Evolutionary conservation across 2,797 vertebrate genomes (phyloP), one percentile per base, ranked within the genome.

Genomic region (Sebastes dallii): DNA sequence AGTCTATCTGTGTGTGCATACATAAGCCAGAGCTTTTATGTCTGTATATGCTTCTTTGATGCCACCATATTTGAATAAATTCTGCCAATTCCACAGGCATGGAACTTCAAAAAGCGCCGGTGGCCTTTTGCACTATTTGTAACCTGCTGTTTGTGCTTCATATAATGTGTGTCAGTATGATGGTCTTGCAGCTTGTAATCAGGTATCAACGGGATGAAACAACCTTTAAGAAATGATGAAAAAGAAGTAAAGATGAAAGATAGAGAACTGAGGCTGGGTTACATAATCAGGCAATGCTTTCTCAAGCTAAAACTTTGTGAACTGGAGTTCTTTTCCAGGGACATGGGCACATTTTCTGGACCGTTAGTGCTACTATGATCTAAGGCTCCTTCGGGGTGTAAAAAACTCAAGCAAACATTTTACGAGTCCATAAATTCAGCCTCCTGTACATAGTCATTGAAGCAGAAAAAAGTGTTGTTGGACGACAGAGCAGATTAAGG

Each of bases 351-450:
- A 86, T 84, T 88, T 77, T 87, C 75, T 77, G 64, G 60, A 78
- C 59, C 3, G 11, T 61, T 62, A n/a, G 46, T 12, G 2, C n/a
- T n/a, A 3, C 64, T 32, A n/a, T 78, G 80, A 87, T 82, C 69
- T 64, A 77, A 85, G 70, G 66, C 84, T 77, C 72, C 75, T 83
- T 72, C 1, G 16, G 74, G 59, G 77, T 77, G 76, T 59, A 73
- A 82, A 54, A 80, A 75, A 50, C 69, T 78, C 67, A 66, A 82
- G 62, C 30, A 78, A 88, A 84, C 74, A 72, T 56, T 90, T 82
- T 83, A 77, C 36, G 62, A 76, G 60, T 75, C 70, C n/a, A 85
- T 89, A 75, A 80, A 82, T 85, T 80, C 56, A 27, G 36, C 34
- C 32, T 70, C 27, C 46, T 66, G 61, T 72, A 65, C 62, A 36